A percentile compares a stretch with the other conserved stretches of the same genome.
Conservation (phyloP, 2,888 invertebrate genomes). For the Ischnura elegans region DNA sequence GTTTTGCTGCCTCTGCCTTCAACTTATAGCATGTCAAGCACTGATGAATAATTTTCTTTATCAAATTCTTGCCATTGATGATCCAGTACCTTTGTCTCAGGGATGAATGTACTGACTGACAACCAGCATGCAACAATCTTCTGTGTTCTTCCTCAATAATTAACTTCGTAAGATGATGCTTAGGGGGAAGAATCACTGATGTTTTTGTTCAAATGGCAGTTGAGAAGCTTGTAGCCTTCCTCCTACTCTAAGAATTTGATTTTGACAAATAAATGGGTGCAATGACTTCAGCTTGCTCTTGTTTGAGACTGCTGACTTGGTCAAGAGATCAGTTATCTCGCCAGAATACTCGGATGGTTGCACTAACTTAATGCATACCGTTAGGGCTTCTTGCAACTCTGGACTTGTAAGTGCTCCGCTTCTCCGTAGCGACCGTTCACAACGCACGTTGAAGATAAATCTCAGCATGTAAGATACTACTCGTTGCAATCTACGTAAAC, state of each 20-base stretch:
- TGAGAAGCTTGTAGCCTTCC: neutral
- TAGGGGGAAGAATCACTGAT: neutral
- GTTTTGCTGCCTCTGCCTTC: too few species aligned
- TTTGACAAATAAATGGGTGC: too few species aligned
- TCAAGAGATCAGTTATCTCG: neutral
- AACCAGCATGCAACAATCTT: neutral
- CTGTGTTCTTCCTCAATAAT: neutral
- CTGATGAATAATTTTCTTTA: too few species aligned
- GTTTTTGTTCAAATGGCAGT: neutral
- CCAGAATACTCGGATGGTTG: neutral
- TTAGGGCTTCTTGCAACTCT: neutral
- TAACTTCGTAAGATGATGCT: neutral
- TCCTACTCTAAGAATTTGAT: neutral
- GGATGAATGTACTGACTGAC: neutral
- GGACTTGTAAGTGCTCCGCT: too few species aligned
- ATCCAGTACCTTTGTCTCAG: neutral
- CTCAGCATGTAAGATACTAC: too few species aligned
- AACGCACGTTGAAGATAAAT: too few species aligned
- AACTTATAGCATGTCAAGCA: too few species aligned
- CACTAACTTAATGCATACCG: neutral
- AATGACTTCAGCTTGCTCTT: too few species aligned
- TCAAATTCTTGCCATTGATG: too few species aligned
- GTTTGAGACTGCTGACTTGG: too few species aligned
- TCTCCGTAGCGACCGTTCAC: too few species aligned
- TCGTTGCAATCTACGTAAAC: too few species aligned